These are phyloP conservation scores for Eulemur macaco DNA, from an alignment of 2,113 vertebrate genomes.

Conservation along the genomic window DNA sequence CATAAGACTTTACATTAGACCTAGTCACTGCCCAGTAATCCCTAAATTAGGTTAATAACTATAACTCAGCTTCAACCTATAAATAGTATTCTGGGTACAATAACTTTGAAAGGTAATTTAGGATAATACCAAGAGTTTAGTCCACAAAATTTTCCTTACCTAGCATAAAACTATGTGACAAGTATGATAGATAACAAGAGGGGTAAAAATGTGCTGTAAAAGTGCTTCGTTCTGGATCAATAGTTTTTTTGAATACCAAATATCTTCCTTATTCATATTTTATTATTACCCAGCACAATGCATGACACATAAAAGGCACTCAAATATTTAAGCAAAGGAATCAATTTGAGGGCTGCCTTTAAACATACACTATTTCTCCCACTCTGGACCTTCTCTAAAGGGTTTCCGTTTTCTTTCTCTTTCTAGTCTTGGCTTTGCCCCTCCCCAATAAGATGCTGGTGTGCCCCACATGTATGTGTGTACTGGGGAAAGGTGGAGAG, in stretches of 20 bases:
- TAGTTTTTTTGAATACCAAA: background rate
- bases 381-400: background rate
- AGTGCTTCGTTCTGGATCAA: background rate
- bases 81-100: background rate
- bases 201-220: background rate
- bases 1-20: background rate
- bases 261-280: background rate
- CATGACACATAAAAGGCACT: background rate
- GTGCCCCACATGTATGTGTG: background rate
- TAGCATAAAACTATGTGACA: background rate
- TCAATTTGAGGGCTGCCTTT: background rate
- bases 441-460: background rate
- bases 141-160: slow-evolving; percentile 1
- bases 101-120: background rate
- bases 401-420: background rate
- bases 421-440: background rate
- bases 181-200: background rate
- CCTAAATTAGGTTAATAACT: background rate
- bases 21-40: background rate
- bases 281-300: background rate
- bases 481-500: background rate
- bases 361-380: background rate
- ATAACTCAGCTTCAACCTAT: background rate
- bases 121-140: background rate
- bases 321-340: slow-evolving; percentile 3